A percentile compares a stretch with the other conserved stretches of the same genome.
phyloP scores from a whole-genome alignment of 2,888 invertebrate genomes.

The Leptinotarsa peninsularis region DNA sequence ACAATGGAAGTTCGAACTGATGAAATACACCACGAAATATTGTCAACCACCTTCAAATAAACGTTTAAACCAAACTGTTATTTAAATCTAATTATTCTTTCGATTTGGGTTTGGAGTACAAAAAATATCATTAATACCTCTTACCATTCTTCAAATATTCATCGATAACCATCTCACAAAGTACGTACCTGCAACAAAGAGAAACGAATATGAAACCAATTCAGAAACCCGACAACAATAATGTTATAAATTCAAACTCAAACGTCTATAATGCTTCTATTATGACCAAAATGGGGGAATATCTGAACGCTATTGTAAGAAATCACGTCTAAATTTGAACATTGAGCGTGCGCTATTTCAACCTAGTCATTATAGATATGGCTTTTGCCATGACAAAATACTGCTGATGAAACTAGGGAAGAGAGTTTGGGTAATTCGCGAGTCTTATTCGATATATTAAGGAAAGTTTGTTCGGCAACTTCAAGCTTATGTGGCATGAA shows the following conservation, averaged over 20 bases:
- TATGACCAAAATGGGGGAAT: slow-evolving; percentile 24
- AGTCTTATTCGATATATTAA: slow-evolving; percentile 49
- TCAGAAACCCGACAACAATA: slow-evolving; percentile 26
- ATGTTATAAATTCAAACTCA: slow-evolving; percentile 28
- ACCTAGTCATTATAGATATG: slow-evolving; percentile 36
- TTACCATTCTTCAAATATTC: background rate
- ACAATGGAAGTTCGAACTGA: too few species aligned
- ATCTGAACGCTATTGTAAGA: slow-evolving; percentile 34
- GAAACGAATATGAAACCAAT: slow-evolving; percentile 24
- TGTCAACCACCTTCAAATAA: too few species aligned
- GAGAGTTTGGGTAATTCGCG: slow-evolving; percentile 43
- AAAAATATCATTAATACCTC: background rate
- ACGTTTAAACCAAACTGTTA: too few species aligned
- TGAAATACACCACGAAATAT: too few species aligned
- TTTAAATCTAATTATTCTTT: too few species aligned
- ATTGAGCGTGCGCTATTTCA: slow-evolving; percentile 31
- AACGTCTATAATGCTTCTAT: slow-evolving; percentile 24
- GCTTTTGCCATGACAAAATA: slow-evolving; percentile 35
- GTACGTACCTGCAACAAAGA: slow-evolving; percentile 27
- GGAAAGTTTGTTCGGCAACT: slow-evolving; percentile 48
- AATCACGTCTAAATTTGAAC: slow-evolving; percentile 32
- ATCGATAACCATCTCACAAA: slow-evolving; percentile 3
- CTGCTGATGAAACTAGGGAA: slow-evolving; percentile 42
- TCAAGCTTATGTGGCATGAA: slow-evolving; percentile 50
- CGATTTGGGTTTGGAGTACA: too few species aligned